Percentiles rank a stretch among this genome's conserved stretches.
Evolutionary conservation across 2,888 invertebrate species (phyloP).

Genomic region (Leptopilina syphax): DNA sequence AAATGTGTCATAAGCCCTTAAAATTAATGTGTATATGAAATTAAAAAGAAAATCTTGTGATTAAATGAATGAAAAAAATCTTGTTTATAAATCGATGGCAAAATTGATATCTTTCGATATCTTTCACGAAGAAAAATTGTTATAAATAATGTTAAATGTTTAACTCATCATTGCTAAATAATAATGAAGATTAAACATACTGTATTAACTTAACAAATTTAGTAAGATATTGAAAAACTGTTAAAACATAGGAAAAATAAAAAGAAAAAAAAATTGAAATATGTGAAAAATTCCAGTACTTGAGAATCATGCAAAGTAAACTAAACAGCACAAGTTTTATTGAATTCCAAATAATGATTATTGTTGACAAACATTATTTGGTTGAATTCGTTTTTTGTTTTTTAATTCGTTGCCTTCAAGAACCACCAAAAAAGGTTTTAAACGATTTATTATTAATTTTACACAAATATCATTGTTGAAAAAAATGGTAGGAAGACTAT

Average conservation of each 20-base stretch:
- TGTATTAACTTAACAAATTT: constrained; percentile 57
- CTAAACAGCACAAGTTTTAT: background rate
- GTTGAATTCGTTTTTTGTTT: background rate
- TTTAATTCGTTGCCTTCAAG: too few relatives aligned
- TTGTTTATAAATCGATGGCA: constrained; percentile 44
- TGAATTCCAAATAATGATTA: background rate
- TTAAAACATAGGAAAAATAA: constrained; percentile 44
- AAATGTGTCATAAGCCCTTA: too few relatives aligned
- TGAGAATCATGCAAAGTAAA: background rate
- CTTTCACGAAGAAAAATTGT: constrained; percentile 54
- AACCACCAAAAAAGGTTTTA: background rate
- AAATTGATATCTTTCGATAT: constrained; percentile 49
- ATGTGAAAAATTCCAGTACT: background rate
- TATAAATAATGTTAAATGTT: constrained; percentile 61
- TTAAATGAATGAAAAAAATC: background rate
- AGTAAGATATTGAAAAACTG: constrained; percentile 52
- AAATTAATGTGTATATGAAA: too few relatives aligned
- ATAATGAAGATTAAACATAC: constrained; percentile 64
- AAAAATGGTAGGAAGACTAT: too few relatives aligned
- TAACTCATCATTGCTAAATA: constrained; percentile 59
- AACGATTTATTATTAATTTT: background rate
- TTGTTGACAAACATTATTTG: background rate
- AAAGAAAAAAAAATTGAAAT: constrained; percentile 40
- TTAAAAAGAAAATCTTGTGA: background rate
- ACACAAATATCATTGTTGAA: too few relatives aligned